Base-by-base conservation (phyloP, 2,113 vertebrate species). In the Dicaeum eximium region DNA sequence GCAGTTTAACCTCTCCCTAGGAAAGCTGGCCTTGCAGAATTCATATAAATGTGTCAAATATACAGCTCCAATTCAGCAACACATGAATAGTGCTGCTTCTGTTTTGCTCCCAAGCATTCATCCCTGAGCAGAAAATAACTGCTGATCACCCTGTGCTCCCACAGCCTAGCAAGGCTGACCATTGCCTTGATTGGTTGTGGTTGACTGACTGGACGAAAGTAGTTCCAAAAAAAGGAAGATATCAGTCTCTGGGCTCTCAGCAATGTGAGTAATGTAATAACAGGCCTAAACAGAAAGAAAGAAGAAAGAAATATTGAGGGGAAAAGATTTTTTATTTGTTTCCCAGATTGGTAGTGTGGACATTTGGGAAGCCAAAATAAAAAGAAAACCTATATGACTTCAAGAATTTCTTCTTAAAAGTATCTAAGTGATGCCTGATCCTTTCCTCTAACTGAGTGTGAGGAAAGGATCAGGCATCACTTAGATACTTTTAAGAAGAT, bases 371-470 rank as follows among this genome's bases (percentile, higher is more conserved):
- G 3, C 1, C 18, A 80, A 86, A 80, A 62, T 30, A 45, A 62
- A 87, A 77, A 61, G 20, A 48, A 90, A 62, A 50, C 5, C 10
- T 24, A 1, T 28, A 22, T 20, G 7, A 4, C 33, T 87, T 71
- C 47, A 92, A 61, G 15, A 57, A 9, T 40, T 88, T 64, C 45
- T 56, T 86, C 48, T 67, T 57, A 35, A 86, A 85, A 65, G 38
- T 51, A 53, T 1, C 0, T 30, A 37, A 80, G 1, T 27, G 0
- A 0, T 71, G 11, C 24, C 31, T 86, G 37, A 4, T 65, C 3
- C 38, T 79, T 50, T 38, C 18, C 62, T 77, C 35, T 62, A 51
- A 56, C 33, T 13, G 10, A 74, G 48, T 13, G 21, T n/a, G n/a
- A n/a, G n/a, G n/a, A n/a, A n/a, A n/a, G n/a, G n/a, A n/a, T n/a